Percentiles rank a stretch among this genome's conserved stretches.
Conservation (phyloP, 2,113 vertebrate genomes). For the Helogale parvula region DNA sequence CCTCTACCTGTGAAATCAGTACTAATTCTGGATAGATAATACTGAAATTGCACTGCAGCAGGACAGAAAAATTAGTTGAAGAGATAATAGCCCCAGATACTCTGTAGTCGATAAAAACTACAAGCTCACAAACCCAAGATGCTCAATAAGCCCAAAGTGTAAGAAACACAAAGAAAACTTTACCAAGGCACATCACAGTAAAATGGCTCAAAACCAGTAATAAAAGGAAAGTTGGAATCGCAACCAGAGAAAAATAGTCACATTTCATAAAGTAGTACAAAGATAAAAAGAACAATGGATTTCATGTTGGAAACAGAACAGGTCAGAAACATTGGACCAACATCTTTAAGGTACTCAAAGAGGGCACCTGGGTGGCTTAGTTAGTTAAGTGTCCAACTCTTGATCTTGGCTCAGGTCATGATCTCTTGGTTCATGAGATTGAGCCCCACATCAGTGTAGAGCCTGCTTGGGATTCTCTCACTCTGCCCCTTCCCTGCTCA, state of each 20-base stretch:
- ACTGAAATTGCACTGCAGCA: not conserved
- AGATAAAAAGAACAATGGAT: not conserved
- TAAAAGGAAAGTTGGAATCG: not conserved
- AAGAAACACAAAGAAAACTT: conserved; percentile 8
- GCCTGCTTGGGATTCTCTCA: too few relatives aligned
- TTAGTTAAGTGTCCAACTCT: too few relatives aligned
- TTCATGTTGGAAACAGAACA: not conserved
- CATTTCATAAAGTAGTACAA: not conserved
- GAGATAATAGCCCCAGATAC: not conserved
- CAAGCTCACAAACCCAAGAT: not conserved
- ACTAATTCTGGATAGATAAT: not conserved
- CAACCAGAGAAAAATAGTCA: not conserved
- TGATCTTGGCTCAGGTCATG: too few relatives aligned
- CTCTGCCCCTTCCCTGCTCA: too few relatives aligned
- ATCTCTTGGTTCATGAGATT: too few relatives aligned
- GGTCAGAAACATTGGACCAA: not conserved
- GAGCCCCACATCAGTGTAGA: too few relatives aligned
- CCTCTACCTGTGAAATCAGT: not conserved
- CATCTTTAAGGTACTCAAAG: not conserved
- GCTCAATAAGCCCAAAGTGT: not conserved
- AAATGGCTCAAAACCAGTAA: not conserved
- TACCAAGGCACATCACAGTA: not conserved
- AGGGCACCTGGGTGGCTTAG: too few relatives aligned
- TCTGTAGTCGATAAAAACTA: not conserved
- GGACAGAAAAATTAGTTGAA: not conserved